These are phyloP conservation scores for Tachuris rubrigastra DNA, from an alignment of 2,113 vertebrate species.

Conservation along the genomic window DNA sequence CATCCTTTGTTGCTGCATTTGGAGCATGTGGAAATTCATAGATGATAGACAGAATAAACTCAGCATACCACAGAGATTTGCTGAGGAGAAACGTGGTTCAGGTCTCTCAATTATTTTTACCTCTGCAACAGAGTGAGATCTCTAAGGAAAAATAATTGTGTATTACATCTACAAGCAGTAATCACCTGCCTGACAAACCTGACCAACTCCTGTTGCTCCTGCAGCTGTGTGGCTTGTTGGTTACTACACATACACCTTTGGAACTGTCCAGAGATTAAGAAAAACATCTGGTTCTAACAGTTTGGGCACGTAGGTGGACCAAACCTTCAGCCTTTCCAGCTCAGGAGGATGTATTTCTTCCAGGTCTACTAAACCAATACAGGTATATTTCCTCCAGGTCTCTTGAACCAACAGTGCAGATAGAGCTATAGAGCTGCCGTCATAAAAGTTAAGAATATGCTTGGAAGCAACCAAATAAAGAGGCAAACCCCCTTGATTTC, in stretches of 20 bases:
- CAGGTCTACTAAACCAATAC: neutral
- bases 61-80: neutral
- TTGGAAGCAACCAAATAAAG: neutral
- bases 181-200: neutral
- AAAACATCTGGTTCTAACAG: neutral
- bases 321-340: neutral
- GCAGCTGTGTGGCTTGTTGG: neutral
- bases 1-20: neutral
- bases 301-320: neutral
- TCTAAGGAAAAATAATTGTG: neutral
- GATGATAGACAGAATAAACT: neutral
- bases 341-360: neutral
- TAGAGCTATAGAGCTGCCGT: neutral
- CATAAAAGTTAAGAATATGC: neutral
- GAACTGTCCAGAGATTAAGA: neutral
- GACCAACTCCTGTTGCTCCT: neutral
- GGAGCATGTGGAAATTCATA: neutral
- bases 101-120: neutral
- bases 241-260: neutral
- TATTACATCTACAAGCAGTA: neutral
- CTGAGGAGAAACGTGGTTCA: neutral
- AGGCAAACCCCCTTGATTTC: neutral
- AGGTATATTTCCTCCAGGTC: neutral
- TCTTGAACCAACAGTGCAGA: neutral
- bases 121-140: rapidly evolving